Evolutionary conservation across 2,113 vertebrate genomes (phyloP), one percentile per base, ranked within the genome.

Genomic region (Nothobranchius furzeri): DNA sequence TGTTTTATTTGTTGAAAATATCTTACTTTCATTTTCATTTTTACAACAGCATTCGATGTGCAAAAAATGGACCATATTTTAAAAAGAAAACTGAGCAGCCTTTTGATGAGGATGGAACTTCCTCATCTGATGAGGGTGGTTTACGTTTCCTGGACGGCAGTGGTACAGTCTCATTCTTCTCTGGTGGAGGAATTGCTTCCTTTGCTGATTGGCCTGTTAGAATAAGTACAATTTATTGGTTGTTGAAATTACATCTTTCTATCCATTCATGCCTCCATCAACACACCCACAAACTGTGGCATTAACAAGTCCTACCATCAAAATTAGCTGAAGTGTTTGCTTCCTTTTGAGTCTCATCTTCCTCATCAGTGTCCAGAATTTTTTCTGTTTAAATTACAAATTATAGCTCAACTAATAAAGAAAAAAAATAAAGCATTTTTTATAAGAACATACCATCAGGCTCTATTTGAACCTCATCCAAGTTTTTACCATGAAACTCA

Each of bases 401-500:
- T 12, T n/a, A 49, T 10, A 49, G 17, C 7, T 60, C 24, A 30
- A 55, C 0, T 14, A 15, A 12, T 24, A 2, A 7, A 5, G 10
- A 8, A 46, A 47, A 69, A 36, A 20, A 20, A n/a, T n/a, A n/a
- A 13, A 46, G 43, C 17, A 58, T 4, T 8, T 0, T 0, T 12
- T 12, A 58, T 51, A 52, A 3, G 46, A 40, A 6, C 12, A 37
- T 9, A 65, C 54, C 66, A 48, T 80, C 12, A 52, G 59, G 64
- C 24, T 68, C 58, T 4, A 72, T 76, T 0, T 2, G 8, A 17
- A 79, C 60, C 20, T 68, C 53, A 70, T 75, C 61, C 12, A 79
- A 15, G 35, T 56, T 73, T 36, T 76, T 79, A 2, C 72, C 64
- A 55, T 79, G 50, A 17, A 81, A 76, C 46, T 72, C 63, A 20